Evolutionary conservation across 2,113 vertebrate species (phyloP).

Genomic region (Menidia beryllina): DNA sequence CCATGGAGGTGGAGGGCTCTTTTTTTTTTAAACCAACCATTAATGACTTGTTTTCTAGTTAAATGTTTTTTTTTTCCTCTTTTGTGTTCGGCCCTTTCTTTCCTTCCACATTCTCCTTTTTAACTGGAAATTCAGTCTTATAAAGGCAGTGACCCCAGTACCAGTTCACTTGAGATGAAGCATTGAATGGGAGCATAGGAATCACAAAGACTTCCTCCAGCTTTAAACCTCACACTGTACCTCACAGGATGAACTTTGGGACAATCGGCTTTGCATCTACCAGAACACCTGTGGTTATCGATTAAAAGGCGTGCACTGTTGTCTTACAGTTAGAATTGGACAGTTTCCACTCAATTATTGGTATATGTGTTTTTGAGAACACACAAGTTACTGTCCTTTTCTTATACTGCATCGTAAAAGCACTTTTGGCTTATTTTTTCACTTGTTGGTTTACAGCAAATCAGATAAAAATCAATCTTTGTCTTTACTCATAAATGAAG

Average conservation of each 20-base stretch:
- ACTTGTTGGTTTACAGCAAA: not conserved
- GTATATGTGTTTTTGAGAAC: not conserved
- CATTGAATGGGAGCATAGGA: conserved; percentile 51
- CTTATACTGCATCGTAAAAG: not conserved
- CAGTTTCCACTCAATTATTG: not conserved
- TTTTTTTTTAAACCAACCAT: conserved; percentile 45
- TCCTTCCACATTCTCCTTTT: conserved; percentile 27
- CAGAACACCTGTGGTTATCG: conserved; percentile 30
- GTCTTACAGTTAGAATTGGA: not conserved
- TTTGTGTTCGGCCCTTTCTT: not conserved
- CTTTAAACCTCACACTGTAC: conserved; percentile 33
- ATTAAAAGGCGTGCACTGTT: conserved; percentile 11
- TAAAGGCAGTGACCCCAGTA: conserved; percentile 71
- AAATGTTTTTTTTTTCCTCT: conserved; percentile 32
- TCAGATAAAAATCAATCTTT: not conserved
- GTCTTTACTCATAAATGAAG: conserved; percentile 2
- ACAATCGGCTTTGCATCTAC: conserved; percentile 11
- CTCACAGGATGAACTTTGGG: conserved; percentile 20
- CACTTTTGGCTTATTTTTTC: not conserved
- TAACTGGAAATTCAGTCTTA: conserved; percentile 52
- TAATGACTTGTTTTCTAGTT: conserved; percentile 59
- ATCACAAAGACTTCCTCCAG: conserved; percentile 48
- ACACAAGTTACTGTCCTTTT: not conserved
- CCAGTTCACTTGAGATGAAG: conserved; percentile 42
- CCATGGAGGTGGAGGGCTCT: conserved; percentile 41